Evolutionary conservation across 37 sponge, comb jelly and placozoan genomes (phyloP).

Genomic region (Hormiphora californensis): DNA sequence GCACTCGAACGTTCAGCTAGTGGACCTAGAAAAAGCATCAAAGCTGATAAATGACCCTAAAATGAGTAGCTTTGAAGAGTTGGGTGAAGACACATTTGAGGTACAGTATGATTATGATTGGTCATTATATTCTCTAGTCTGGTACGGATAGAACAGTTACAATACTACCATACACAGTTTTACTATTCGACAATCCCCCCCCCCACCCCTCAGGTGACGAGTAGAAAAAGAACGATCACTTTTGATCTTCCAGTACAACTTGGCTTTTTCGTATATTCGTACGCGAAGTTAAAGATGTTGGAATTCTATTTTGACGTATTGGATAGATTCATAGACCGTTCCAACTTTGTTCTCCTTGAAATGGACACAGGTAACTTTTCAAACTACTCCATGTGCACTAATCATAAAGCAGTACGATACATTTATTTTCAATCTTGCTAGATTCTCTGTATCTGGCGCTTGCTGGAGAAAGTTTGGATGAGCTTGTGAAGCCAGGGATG

Average conservation of each 20-base stretch:
- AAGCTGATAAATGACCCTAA: neutral
- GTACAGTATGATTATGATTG: too few relatives aligned
- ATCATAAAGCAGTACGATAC: neutral
- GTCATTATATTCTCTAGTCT: too few relatives aligned
- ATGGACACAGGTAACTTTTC: neutral
- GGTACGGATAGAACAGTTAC: too few relatives aligned
- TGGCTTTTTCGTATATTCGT: neutral
- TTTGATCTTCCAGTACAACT: constrained; percentile 2
- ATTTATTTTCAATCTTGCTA: neutral
- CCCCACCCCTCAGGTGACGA: neutral
- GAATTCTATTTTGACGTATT: neutral
- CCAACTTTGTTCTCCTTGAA: neutral
- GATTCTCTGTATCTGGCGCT: neutral
- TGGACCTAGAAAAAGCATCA: neutral
- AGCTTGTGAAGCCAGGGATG: neutral
- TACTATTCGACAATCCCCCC: too few relatives aligned
- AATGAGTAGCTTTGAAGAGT: too few relatives aligned
- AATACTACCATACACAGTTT: too few relatives aligned
- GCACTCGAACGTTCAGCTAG: neutral
- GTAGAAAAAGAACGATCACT: neutral
- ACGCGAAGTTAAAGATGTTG: constrained; percentile 4
- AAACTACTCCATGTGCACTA: neutral
- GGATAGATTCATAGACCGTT: neutral
- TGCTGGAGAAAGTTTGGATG: neutral
- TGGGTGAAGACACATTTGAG: constrained; percentile 8